These are phyloP conservation scores for Sebastes umbrosus DNA, from an alignment of 2,797 vertebrate genomes.

Conservation along the genomic window DNA sequence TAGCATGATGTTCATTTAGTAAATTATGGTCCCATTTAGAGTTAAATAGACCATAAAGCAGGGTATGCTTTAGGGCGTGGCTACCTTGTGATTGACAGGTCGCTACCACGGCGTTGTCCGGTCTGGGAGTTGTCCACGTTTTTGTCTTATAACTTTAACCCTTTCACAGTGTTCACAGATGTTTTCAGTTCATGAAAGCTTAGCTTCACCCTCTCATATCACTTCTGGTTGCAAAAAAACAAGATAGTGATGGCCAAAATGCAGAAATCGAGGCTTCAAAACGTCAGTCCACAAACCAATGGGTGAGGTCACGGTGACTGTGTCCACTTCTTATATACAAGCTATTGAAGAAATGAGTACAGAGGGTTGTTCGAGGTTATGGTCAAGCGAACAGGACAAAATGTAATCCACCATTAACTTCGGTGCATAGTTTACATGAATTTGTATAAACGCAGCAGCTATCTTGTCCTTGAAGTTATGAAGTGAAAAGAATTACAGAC, in stretches of 20 bases:
- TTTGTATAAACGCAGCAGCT: background rate
- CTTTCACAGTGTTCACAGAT: too few relatives aligned
- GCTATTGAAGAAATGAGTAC: background rate
- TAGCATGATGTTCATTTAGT: too few relatives aligned
- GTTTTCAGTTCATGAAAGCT: too few relatives aligned
- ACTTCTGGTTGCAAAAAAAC: too few relatives aligned
- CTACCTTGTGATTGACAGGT: too few relatives aligned
- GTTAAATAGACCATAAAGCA: too few relatives aligned
- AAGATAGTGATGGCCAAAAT: too few relatives aligned
- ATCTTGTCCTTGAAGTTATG: background rate
- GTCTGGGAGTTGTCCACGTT: too few relatives aligned
- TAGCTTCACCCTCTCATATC: too few relatives aligned
- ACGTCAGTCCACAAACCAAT: background rate
- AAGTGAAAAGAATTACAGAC: background rate
- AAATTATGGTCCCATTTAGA: too few relatives aligned
- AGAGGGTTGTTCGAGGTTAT: background rate
- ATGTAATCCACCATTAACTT: background rate
- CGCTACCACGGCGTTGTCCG: too few relatives aligned
- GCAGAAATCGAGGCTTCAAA: background rate
- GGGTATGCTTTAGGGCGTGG: accelerated
- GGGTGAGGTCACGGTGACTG: background rate
- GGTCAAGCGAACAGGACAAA: background rate
- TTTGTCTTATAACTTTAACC: too few relatives aligned
- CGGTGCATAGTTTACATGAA: background rate
- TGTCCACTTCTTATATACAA: background rate